Evolutionary conservation across 2,797 vertebrate species (phyloP), one percentile per base, ranked within the genome.

Genomic region (Ceyx erithaca): DNA sequence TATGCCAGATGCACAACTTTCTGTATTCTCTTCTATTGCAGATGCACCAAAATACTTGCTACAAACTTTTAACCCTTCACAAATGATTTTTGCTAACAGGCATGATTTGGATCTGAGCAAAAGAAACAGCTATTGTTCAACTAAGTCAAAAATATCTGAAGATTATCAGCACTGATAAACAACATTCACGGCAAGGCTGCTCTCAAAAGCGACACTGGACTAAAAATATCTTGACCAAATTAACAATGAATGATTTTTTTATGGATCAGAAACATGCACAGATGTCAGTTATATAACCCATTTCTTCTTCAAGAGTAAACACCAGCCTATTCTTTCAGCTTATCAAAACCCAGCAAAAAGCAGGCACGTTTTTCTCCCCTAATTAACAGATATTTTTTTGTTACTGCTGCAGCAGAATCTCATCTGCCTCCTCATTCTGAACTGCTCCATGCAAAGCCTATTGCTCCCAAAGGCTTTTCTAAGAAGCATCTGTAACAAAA

Each of bases 1-100:
- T 54, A 64, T 58, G 41, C 68, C 63, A 96, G 59, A 82, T 76
- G 19, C 17, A 48, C 45, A 95, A 94, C 96, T 97, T 97, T 96
- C 62, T 43, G 57, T 30, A 54, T 54, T 59, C 30, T 75, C 37
- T 67, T 66, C 41, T 22, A 66, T 9, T 90, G 85, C 83, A 92
- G 64, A 85, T 67, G 51, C 68, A 94, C 40, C 52, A 81, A 71
- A 59, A 89, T 10, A 66, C 64, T 80, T 43, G 41, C 35, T 76
- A 57, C 28, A 67, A 91, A 96, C 79, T 95, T 90, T 54, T 78
- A 92, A 92, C 51, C 75, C 88, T 77, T 94, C 46, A n/a, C 23
- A 54, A 87, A 89, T 73, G 28, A 26, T 0, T 28, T 20, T 25
- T 43, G n/a, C 35, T 45, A 26, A 7, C 11, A 35, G 14, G 21